Evolutionary conservation across 92 coral and sea anemone species (phyloP), one percentile per base, ranked within the genome.

Genomic region (Heliopora coerulea): DNA sequence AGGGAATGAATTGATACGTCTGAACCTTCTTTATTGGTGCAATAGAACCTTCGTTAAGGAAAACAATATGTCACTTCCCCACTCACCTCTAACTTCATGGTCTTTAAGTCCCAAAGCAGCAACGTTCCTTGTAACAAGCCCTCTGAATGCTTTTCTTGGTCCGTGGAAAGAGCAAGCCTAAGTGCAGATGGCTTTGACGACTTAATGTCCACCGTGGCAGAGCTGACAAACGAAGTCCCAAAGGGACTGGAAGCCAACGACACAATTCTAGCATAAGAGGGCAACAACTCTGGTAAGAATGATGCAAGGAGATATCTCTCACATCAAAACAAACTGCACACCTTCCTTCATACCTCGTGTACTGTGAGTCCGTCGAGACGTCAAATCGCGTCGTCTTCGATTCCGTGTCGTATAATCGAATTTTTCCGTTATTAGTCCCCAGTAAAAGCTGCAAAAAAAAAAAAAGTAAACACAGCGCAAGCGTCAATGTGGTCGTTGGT

Each of bases 191-290:
- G 64, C 85, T 68, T 56, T 10, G 72, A 33, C 18, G 82, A 19
- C 65, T 83, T 87, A 49, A 63, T 84, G 61, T 56, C 29, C 8
- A 90, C 82, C 27, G 96, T 89, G 17, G 96, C 95, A 62, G 98
- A 90, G 78, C 98, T 90, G 17, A 93, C 98, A 46, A 90, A 93
- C 18, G 89, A 86, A 14, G 66, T 78, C 17, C 98, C 96, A 7
- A 91, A 83, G 11, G 98, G 98, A 63, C 98, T 90, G 64, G 97
- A 90, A 11, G 96, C 86, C 78, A 93, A 69, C 31, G 98, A 93
- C 18, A 93, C 98, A 48, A 93, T 66, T 62, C 98, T 93, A 74
- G 13, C 40, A 40, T n/a, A n/a, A n/a, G n/a, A n/a, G n/a, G n/a
- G n/a, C n/a, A n/a, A n/a, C n/a, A n/a, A n/a, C n/a, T n/a, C n/a